Evolutionary conservation across 2,113 vertebrate genomes (phyloP).

Genomic region (Procapra przewalskii): DNA sequence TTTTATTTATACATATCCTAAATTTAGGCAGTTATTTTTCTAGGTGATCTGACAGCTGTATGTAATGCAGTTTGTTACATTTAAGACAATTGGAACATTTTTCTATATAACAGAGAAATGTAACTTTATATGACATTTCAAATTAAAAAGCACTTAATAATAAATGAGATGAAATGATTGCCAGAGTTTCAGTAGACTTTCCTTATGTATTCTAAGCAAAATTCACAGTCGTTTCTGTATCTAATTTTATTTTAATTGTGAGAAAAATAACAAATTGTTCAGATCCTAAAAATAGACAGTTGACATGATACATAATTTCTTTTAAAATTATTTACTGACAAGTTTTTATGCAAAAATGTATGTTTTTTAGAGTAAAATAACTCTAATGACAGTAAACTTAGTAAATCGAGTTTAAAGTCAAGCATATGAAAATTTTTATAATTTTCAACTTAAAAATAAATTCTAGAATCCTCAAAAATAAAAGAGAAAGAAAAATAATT

Average conservation of each 20-base stretch:
- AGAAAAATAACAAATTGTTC: neutral
- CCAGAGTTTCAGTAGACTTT: neutral
- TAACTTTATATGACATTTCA: neutral
- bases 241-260: neutral
- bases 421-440: neutral
- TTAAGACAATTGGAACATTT: neutral
- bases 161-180: neutral
- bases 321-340: slow-evolving; percentile 26
- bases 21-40: neutral
- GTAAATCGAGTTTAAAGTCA: neutral
- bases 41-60: neutral
- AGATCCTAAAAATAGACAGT: neutral
- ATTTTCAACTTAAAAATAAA: neutral
- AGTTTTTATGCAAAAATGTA: neutral
- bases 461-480: neutral
- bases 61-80: neutral
- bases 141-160: neutral
- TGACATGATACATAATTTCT: neutral
- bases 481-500: neutral
- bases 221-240: neutral
- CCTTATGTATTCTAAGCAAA: neutral
- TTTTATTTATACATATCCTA: slow-evolving; percentile 26
- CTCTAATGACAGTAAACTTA: neutral
- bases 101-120: slow-evolving; percentile 3
- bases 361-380: neutral